Evolutionary conservation across 2,797 vertebrate species (phyloP), one percentile per base, ranked within the genome.

Genomic region (Sebastes matsubarae): DNA sequence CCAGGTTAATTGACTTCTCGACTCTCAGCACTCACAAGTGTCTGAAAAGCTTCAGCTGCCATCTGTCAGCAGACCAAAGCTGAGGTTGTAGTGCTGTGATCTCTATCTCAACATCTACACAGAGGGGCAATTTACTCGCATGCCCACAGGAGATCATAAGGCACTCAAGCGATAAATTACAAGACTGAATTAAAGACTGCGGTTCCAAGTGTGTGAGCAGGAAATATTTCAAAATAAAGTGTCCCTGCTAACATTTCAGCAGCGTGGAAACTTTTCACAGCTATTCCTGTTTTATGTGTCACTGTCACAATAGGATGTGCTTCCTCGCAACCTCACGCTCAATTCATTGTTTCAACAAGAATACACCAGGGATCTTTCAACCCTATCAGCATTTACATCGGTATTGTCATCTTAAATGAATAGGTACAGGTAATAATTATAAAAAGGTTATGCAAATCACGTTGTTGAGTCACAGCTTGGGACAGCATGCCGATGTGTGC

Each of bases 81-180:
- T 75, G 61, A 82, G 72, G 75, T 75, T 82, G 80, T 80, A 63
- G 79, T 22, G 70, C 85, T 89, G 84, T 87, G 86, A 93, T 91
- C 82, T 32, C 79, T 90, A 90, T 92, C 92, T 92, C 79, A 64
- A 25, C 81, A 83, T 86, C 86, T 85, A 84, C 80, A 73, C 77
- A 77, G 72, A 75, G 71, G 72, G 66, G 68, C 85, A 87, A 84
- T 92, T 93, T 85, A 88, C 80, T 83, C 29, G 36, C 64, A 29
- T 89, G 89, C 87, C 90, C 91, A 90, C 88, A 91, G 84, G 83
- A 90, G 82, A 86, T 87, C 79, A 83, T 65, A 70, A 71, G 61
- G 75, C 79, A 70, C 36, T 75, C 46, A 42, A 64, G 78, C 38
- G 12, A 82, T 85, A 89, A 88, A 88, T 88, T 83, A 85, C 80